These are phyloP conservation scores for Minunthozetes semirufus DNA, from an alignment of 2,888 invertebrate genomes.

Conservation along the genomic window DNA sequence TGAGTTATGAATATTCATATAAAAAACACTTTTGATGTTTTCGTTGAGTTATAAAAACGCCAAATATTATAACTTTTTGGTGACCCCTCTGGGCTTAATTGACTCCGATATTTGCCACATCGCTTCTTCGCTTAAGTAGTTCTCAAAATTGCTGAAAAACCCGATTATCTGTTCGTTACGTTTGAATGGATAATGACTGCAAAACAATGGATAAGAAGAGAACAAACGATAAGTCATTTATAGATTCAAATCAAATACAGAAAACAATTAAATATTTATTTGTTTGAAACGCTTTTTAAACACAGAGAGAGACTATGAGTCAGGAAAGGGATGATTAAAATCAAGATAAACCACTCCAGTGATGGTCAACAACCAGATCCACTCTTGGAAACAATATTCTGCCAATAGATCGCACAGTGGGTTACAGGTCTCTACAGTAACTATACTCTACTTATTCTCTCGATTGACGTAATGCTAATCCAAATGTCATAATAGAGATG, in stretches of 20 bases:
- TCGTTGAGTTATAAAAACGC: background rate
- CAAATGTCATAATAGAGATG: no score
- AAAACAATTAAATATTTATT: background rate
- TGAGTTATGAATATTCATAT: background rate
- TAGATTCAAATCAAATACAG: background rate
- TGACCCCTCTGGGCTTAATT: constrained; percentile 69
- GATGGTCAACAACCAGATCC: no score
- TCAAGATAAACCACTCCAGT: no score
- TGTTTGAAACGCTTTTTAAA: no score
- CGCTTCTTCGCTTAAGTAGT: constrained; percentile 89
- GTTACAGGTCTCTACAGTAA: no score
- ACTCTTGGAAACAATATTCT: no score
- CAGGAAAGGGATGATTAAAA: no score
- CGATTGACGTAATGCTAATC: no score
- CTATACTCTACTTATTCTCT: no score
- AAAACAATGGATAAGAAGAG: constrained; percentile 35
- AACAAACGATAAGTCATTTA: background rate
- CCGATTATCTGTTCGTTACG: constrained; percentile 86
- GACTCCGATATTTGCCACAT: constrained; percentile 98
- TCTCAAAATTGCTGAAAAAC: constrained; percentile 94
- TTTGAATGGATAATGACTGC: constrained; percentile 82
- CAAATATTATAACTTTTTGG: background rate
- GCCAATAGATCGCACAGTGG: no score
- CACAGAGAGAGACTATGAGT: no score
- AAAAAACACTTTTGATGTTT: background rate